phyloP scores from a whole-genome alignment of 64 coral and sea anemone species.

The Anthopleura sola region DNA sequence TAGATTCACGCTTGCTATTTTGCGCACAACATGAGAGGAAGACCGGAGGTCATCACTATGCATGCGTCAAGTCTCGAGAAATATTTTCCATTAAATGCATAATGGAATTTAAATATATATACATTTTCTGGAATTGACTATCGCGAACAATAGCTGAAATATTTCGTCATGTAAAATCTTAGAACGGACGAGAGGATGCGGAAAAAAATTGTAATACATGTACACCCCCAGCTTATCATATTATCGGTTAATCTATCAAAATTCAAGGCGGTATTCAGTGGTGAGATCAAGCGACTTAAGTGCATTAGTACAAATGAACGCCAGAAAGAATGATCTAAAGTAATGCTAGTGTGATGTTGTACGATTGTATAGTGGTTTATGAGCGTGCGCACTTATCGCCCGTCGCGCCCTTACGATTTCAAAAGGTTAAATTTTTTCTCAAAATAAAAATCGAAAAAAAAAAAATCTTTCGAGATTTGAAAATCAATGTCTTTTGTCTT shows the following conservation, averaged over 20 bases:
- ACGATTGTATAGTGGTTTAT: neutral
- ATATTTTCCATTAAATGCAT: neutral
- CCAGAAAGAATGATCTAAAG: neutral
- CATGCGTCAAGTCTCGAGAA: neutral
- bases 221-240: neutral
- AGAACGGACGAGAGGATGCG: neutral
- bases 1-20: too few relatives aligned
- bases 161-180: neutral
- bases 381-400: neutral
- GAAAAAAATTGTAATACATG: neutral
- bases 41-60: neutral
- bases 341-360: neutral
- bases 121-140: neutral
- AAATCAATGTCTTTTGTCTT: neutral
- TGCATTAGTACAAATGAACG: neutral
- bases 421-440: neutral
- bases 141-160: neutral
- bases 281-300: too few relatives aligned
- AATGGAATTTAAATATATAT: neutral
- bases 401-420: neutral
- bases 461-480: neutral
- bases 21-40: neutral
- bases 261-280: neutral
- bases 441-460: neutral
- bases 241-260: neutral